Conservation (phyloP, 2,797 vertebrate species). For the Crocidura indochinensis region DNA sequence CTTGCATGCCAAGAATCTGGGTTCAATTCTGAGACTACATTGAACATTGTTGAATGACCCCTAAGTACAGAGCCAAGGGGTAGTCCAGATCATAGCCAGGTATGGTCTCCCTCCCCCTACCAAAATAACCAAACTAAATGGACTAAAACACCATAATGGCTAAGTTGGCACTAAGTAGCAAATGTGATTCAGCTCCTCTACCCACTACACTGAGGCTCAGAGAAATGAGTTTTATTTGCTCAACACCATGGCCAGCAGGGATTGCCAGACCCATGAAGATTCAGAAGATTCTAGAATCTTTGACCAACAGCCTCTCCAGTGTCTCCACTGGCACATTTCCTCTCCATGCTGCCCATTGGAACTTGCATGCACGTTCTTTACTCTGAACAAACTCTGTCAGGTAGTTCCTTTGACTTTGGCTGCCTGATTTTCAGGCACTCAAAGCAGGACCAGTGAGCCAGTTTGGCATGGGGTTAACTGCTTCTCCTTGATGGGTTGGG, state of each 20-base stretch:
- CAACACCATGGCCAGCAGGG: neutral
- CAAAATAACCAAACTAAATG: no score
- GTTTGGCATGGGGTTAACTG: neutral
- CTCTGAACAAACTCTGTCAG: neutral
- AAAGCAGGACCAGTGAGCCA: neutral
- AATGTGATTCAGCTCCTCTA: neutral
- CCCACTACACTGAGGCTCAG: accelerated
- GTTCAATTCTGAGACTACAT: no score
- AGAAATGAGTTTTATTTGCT: neutral
- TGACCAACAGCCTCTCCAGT: neutral
- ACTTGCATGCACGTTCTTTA: neutral
- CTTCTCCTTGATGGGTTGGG: neutral
- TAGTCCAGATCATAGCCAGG: no score
- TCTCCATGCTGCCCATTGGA: neutral
- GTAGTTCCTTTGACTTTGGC: neutral
- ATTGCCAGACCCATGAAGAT: neutral
- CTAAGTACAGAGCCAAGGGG: no score
- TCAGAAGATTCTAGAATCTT: neutral
- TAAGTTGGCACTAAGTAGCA: neutral
- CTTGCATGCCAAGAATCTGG: no score
- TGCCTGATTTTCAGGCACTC: neutral
- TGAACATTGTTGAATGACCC: no score
- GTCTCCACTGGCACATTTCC: neutral
- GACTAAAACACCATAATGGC: no score
- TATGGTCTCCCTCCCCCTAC: no score